Conservation (phyloP, 2,888 invertebrate species). For the Eupeodes luniger region DNA sequence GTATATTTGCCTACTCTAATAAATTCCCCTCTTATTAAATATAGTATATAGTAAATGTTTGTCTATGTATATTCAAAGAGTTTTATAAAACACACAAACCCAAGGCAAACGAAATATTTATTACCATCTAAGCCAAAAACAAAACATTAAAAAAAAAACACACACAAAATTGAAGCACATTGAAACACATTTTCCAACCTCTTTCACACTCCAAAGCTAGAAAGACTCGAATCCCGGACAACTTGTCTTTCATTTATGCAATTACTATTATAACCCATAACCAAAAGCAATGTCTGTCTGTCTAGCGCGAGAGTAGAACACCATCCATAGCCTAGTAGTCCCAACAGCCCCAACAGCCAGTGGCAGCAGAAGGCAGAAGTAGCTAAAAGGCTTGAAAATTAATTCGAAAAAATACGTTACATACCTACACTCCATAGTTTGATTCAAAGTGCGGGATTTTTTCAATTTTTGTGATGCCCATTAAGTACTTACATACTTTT, state of each 20-base stretch:
- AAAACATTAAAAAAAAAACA: neutral
- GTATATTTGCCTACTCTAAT: constrained; percentile 5
- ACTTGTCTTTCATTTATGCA: constrained; percentile 67
- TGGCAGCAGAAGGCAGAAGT: neutral
- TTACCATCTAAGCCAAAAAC: constrained; percentile 33
- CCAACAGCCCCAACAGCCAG: too few species aligned
- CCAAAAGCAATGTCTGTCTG: neutral
- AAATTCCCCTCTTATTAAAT: constrained; percentile 3
- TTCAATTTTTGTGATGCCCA: constrained; percentile 43
- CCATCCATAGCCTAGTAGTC: neutral
- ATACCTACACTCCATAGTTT: constrained; percentile 25
- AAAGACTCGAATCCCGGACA: constrained; percentile 16
- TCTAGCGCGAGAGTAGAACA: neutral
- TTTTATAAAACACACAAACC: constrained; percentile 17
- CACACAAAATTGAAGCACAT: neutral
- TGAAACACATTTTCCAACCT: constrained; percentile 25
- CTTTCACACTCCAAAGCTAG: constrained; percentile 25
- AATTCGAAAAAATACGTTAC: neutral
- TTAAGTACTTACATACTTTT: constrained; percentile 44
- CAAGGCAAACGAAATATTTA: constrained; percentile 44
- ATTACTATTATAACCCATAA: constrained; percentile 41
- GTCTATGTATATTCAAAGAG: neutral
- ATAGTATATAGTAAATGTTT: neutral
- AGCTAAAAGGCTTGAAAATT: constrained; percentile 1
- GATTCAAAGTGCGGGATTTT: constrained; percentile 41